A percentile compares a stretch with the other conserved stretches of the same genome.
phyloP scores from a whole-genome alignment of 1,140 invertebrate genomes.

The Zaprionus ghesquierei region DNA sequence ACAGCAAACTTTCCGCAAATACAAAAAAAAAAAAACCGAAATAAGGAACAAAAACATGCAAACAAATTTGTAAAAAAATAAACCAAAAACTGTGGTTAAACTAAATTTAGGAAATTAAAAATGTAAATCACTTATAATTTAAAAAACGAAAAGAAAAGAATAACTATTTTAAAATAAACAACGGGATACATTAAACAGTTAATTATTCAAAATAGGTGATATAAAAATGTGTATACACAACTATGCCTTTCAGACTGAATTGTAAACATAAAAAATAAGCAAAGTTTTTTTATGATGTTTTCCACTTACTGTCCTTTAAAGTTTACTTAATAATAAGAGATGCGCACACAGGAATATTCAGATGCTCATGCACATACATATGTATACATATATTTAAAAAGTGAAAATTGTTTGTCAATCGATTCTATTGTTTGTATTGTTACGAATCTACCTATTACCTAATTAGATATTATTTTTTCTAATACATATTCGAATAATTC shows the following conservation, averaged over 20 bases:
- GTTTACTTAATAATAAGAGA: slow-evolving; percentile 65
- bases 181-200: slow-evolving; percentile 58
- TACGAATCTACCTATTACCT: slow-evolving; percentile 56
- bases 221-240: slow-evolving; percentile 76
- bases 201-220: slow-evolving; percentile 79
- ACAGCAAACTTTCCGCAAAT: slow-evolving; percentile 68
- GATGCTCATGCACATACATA: slow-evolving; percentile 49
- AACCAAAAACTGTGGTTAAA: slow-evolving; percentile 55
- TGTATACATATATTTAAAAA: slow-evolving; percentile 44
- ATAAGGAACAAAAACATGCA: slow-evolving; percentile 18
- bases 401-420: slow-evolving; percentile 39
- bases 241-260: slow-evolving; percentile 81
- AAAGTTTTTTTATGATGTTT: slow-evolving; percentile 72
- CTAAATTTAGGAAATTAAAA: slow-evolving; percentile 62
- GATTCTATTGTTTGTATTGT: slow-evolving; percentile 43
- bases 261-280: slow-evolving; percentile 77
- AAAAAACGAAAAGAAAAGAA: slow-evolving; percentile 18
- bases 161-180: slow-evolving; percentile 58
- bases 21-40: slow-evolving; percentile 51
- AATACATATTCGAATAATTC: slow-evolving; percentile 25
- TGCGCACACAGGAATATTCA: slow-evolving; percentile 64
- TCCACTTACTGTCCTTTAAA: slow-evolving; percentile 69
- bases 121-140: slow-evolving; percentile 63
- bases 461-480: slow-evolving; percentile 38
- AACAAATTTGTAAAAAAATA: slow-evolving; percentile 44